Base-by-base conservation (phyloP, 2,888 invertebrate species). In the Chelonus formosanus region DNA sequence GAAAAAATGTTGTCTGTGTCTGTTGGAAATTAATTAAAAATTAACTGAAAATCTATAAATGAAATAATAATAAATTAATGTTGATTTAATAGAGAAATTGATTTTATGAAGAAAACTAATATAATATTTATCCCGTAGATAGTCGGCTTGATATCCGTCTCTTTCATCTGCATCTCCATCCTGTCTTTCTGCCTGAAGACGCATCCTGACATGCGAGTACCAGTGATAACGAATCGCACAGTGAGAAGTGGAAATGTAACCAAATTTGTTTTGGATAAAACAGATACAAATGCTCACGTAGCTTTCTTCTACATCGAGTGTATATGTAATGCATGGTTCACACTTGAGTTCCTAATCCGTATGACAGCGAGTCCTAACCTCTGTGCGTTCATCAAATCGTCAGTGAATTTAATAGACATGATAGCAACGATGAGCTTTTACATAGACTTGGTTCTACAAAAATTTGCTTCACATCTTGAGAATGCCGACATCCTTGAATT, bases 161-260 rank as follows among this genome's bases (percentile, higher is more conserved):
- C 98, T 89, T 99, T 99, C 90, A 98, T 99, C 86, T 96, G 98
- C 88, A 94, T 98, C 75, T 99, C 98, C 75, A 99, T 99, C 85
- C 89, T 98, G 85, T 97, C 98, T 77, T 99, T 99, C 89, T 99
- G 99, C 88, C 90, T 99, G 84, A 99, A 99, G 89, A 99, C 99
- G 56, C 98, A 98, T 86, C 98, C 99, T 73, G 98, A 96, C 86
- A 95, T 98, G 94, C 89, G 97, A 79, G 95, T 95, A 79, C 97
- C 97, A 71, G 90, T 93, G 78, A 92, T 96, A 75, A 88, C 89
- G 77, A 93, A 94, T 86, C 89, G 91, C 79, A 89, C 92, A 70
- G 92, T 95, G 77, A 89, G 89, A 75, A 92, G 91, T 53, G 90
- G 92, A 54, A 89, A 89, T 79, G 88, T 89, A 74, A 90, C 90